Percentiles rank a stretch among this genome's conserved stretches.
Evolutionary conservation across 2,888 invertebrate genomes (phyloP).

Genomic region (Drosophila mercatorum): DNA sequence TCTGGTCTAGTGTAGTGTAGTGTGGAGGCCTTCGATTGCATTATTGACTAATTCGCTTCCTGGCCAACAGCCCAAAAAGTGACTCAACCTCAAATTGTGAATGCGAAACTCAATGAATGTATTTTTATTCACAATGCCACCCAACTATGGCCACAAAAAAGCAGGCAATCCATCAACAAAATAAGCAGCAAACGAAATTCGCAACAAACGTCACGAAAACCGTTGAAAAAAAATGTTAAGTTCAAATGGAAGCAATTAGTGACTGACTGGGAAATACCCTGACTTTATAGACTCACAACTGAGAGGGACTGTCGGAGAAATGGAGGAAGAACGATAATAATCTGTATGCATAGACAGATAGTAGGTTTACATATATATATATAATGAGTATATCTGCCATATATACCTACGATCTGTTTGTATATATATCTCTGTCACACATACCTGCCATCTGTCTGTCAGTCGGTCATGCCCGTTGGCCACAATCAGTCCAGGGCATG

Average conservation of each 20-base stretch:
- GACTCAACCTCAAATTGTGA: constrained; percentile 50
- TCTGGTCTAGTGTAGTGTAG: neutral
- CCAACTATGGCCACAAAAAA: constrained; percentile 16
- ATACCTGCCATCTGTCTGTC: too few relatives aligned
- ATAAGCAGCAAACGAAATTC: constrained; percentile 22
- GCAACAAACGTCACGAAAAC: constrained; percentile 69
- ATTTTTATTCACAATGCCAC: constrained; percentile 15
- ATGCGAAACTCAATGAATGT: constrained; percentile 52
- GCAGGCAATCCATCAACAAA: constrained; percentile 54
- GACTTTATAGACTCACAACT: too few relatives aligned
- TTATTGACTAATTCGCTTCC: constrained; percentile 42
- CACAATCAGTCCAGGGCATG: neutral
- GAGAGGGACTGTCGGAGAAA: too few relatives aligned
- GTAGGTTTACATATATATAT: too few relatives aligned
- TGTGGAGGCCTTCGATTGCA: constrained; percentile 27
- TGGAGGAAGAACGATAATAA: too few relatives aligned
- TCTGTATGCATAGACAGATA: too few relatives aligned
- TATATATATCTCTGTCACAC: too few relatives aligned
- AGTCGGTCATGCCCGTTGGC: neutral
- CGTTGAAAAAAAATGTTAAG: constrained; percentile 11
- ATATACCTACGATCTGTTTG: too few relatives aligned
- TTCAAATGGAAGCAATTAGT: neutral
- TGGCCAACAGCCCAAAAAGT: constrained; percentile 53
- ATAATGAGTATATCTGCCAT: too few relatives aligned
- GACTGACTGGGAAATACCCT: constrained; percentile 3